Percentiles rank a stretch among this genome's conserved stretches.
Conservation (phyloP, 1,140 invertebrate species). For the Euura saliciscinereae region DNA sequence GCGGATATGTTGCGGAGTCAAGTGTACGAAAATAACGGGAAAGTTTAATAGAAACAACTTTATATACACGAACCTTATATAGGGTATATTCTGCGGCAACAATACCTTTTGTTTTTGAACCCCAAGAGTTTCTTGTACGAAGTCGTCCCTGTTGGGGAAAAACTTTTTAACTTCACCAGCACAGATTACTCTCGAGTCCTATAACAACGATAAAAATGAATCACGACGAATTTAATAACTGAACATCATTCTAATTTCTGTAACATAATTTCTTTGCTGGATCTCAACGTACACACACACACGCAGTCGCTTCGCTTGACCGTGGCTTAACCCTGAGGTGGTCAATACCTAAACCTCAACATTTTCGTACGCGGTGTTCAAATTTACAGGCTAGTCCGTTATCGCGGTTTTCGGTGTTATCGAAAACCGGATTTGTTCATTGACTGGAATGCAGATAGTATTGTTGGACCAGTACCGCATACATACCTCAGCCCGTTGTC, state of each 20-base stretch:
- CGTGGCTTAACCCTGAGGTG: background rate
- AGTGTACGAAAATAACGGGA: background rate
- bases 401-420: background rate
- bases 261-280: no score
- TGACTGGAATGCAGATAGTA: constrained; percentile 3
- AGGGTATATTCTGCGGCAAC: no score
- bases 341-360: background rate
- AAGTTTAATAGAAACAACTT: no score
- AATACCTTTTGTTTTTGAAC: background rate
- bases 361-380: background rate
- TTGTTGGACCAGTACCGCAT: background rate
- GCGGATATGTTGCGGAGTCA: background rate
- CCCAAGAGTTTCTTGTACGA: constrained; percentile 4
- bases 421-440: background rate
- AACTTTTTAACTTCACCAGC: background rate
- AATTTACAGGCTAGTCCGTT: background rate
- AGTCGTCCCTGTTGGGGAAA: background rate
- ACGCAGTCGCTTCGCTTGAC: background rate
- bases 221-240: no score
- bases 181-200: background rate
- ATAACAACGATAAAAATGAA: background rate
- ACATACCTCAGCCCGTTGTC: background rate
- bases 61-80: no score
- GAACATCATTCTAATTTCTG: no score
- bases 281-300: no score